These are phyloP conservation scores for Rhinoraja longicauda DNA, from an alignment of 2,797 vertebrate species.

Conservation along the genomic window DNA sequence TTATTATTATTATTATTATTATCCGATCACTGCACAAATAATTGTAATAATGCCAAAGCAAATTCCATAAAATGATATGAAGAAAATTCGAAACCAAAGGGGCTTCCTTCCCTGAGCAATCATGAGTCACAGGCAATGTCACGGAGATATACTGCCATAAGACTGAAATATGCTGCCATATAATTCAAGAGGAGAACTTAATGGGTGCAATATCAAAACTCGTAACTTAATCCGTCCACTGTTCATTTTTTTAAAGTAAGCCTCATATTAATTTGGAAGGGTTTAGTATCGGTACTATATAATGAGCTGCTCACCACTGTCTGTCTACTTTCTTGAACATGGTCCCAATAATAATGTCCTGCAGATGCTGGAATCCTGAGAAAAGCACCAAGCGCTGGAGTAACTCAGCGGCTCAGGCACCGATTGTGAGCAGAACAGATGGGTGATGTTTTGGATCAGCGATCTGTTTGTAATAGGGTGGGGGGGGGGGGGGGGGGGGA, in stretches of 20 bases:
- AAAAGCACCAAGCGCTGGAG: too few species aligned
- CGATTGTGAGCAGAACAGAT: too few species aligned
- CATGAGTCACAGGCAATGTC: neutral
- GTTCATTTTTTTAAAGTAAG: neutral
- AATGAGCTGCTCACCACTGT: neutral
- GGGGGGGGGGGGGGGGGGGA: too few species aligned
- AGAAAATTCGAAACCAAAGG: neutral
- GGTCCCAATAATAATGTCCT: too few species aligned
- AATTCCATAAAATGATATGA: neutral
- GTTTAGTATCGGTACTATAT: neutral
- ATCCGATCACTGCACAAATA: neutral
- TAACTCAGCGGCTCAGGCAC: too few species aligned
- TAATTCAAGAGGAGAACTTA: neutral
- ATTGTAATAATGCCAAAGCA: neutral
- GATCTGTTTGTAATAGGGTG: too few species aligned
- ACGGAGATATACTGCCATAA: neutral
- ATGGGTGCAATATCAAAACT: neutral
- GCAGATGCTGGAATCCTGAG: too few species aligned
- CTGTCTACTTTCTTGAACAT: too few species aligned
- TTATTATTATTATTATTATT: too few species aligned
- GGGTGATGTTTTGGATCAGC: too few species aligned
- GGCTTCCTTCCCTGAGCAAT: neutral
- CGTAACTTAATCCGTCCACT: neutral
- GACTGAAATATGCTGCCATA: neutral
- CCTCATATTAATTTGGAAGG: too few species aligned